These are phyloP conservation scores for Bombylius discolor DNA, from an alignment of 2,888 invertebrate species.

Conservation along the genomic window DNA sequence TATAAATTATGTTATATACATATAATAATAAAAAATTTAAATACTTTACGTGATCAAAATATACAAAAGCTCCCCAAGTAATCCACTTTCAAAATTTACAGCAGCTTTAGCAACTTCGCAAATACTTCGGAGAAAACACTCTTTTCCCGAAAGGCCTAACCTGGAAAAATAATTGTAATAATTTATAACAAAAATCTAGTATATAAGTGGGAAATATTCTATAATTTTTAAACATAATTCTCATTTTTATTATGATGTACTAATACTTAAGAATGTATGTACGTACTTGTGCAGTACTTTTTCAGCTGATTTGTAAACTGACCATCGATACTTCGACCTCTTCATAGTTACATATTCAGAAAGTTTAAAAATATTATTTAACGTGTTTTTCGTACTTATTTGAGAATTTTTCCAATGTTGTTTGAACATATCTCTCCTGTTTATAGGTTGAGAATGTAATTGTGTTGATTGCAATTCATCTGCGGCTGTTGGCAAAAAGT, in stretches of 20 bases:
- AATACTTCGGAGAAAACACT: constrained; percentile 59
- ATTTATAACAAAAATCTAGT: constrained; percentile 12
- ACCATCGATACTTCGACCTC: constrained; percentile 41
- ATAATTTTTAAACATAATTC: constrained; percentile 39
- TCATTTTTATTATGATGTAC: too few species aligned
- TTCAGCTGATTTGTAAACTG: constrained; percentile 50
- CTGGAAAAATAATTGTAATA: constrained; percentile 32
- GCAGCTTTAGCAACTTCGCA: constrained; percentile 62
- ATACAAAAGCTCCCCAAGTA: constrained; percentile 62
- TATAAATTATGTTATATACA: too few species aligned
- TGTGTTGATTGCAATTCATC: constrained; percentile 22
- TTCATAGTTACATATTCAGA: background rate
- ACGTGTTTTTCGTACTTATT: constrained; percentile 1
- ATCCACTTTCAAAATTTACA: constrained; percentile 53
- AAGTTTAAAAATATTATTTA: background rate
- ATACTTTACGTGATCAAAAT: constrained; percentile 53
- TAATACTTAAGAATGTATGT: too few species aligned
- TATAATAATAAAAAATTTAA: too few species aligned
- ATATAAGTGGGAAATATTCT: background rate
- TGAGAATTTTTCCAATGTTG: constrained; percentile 2
- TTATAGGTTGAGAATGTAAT: constrained; percentile 22
- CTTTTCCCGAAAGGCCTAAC: constrained; percentile 50
- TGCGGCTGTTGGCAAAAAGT: constrained; percentile 20
- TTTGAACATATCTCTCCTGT: constrained; percentile 6
- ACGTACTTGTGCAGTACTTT: constrained; percentile 27